These are phyloP conservation scores for Lasioglossum morio DNA, from an alignment of 2,888 invertebrate genomes.

Conservation along the genomic window DNA sequence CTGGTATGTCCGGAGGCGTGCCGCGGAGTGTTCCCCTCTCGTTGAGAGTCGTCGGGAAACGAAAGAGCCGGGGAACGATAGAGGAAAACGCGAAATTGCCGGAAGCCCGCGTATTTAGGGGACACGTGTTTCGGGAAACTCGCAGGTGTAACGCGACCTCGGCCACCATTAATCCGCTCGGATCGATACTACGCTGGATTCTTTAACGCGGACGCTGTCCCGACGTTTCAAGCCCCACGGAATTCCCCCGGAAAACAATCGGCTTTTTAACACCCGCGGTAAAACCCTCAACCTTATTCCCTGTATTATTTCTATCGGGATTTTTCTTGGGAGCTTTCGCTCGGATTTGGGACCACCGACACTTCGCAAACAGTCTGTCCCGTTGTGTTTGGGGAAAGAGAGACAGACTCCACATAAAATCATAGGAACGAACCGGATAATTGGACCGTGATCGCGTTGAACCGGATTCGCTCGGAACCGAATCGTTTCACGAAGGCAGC, in stretches of 20 bases:
- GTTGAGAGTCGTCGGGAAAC: slow-evolving; percentile 31
- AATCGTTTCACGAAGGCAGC: background rate
- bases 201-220: background rate
- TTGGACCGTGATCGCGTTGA: background rate
- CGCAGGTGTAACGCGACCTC: slow-evolving; percentile 9
- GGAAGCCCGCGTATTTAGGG: background rate
- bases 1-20: slow-evolving; percentile 55
- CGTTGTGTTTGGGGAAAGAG: background rate
- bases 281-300: background rate
- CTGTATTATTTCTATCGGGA: background rate
- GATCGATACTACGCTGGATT: background rate
- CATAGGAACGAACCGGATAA: background rate
- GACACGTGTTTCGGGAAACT: background rate
- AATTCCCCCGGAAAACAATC: background rate
- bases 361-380: background rate
- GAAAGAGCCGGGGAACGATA: slow-evolving; percentile 20
- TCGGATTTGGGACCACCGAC: background rate
- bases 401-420: background rate
- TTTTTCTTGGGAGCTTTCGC: background rate
- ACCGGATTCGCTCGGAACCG: background rate
- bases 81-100: slow-evolving; percentile 1
- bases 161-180: background rate
- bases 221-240: background rate
- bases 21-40: slow-evolving; percentile 32
- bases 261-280: slow-evolving; percentile 5